A percentile compares a stretch with the other conserved stretches of the same genome.
These are phyloP conservation scores for Neosilurus mollespiculum DNA, from an alignment of 2,797 vertebrate genomes.

Conservation along the genomic window DNA sequence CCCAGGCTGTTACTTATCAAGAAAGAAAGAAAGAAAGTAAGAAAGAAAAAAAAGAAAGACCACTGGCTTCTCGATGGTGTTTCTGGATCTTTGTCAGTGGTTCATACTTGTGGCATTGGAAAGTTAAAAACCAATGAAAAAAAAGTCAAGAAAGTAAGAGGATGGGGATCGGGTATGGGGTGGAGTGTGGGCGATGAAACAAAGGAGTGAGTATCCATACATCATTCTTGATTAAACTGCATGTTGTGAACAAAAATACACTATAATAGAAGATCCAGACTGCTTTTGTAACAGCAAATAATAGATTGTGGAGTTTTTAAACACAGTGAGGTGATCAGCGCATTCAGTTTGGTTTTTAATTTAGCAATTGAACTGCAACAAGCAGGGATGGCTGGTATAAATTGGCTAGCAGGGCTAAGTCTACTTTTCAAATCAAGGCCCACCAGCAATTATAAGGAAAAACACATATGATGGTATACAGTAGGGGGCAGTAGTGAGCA, in stretches of 20 bases:
- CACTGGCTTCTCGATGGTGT: constrained; percentile 21
- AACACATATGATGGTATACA: not conserved
- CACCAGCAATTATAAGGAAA: not conserved
- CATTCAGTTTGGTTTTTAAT: not conserved
- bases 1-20: not conserved
- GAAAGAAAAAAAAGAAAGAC: not conserved
- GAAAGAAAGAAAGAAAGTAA: not conserved
- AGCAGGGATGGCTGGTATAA: not conserved
- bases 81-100: constrained; percentile 14
- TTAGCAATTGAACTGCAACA: not conserved
- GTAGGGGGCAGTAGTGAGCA: no score
- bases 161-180: not conserved
- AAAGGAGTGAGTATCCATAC: constrained; percentile 17
- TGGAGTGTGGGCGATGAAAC: not conserved
- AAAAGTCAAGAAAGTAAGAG: not conserved
- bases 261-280: constrained; percentile 1
- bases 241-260: constrained; percentile 8
- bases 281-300: not conserved
- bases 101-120: constrained; percentile 37
- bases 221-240: constrained; percentile 6
- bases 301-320: not conserved
- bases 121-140: constrained; percentile 10
- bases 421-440: no score
- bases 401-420: not conserved
- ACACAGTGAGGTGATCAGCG: constrained; percentile 10